Base-by-base conservation (phyloP, 1,140 invertebrate species). In the Tenebrio molitor region DNA sequence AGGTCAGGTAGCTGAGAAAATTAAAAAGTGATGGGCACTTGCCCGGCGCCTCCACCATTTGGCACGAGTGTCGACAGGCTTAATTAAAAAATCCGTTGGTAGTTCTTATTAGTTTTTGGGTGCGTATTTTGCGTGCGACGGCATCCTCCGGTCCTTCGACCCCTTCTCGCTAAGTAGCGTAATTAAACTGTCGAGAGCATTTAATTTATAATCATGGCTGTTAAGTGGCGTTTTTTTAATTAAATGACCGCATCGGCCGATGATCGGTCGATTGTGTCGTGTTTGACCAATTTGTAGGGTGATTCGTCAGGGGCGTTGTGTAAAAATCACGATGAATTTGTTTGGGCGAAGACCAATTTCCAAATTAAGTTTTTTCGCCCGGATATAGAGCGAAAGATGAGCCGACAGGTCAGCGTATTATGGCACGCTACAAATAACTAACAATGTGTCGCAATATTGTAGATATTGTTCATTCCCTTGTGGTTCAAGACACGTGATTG, bases 371-470 rank as follows among this genome's bases (percentile, higher is more conserved):
- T 58, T 58, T 58, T 58, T n/a, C 10, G 50, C 12, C 36, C 25
- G 25, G 25, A 29, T 29, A 29, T 8, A 29, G 44, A 50, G n/a
- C 3, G 50, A 58, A 33, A 33, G 23, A 58, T 33, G 50, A 25
- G 21, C 25, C 1, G 50, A 58, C 50, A 58, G 50, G 50, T 58
- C 50, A 58, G 21, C 36, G 36, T n/a, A 39, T 39, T 39, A 39
- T 39, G 12, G 6, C 36, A 12, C n/a, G 36, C 50, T 33, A 58
- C 50, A 58, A 58, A 58, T 58, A 58, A 58, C 19, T 58, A 58
- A 58, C 50, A 58, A 58, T 58, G 50, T 58, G 50, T 58, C 50
- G 50, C 50, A 58, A 58, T 58, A 58, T 58, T 58, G 50, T 58
- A 58, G 50, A 58, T 58, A 58, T 58, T 58, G 50, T 58, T 58